Evolutionary conservation across 1,140 invertebrate genomes (phyloP), one percentile per base, ranked within the genome.

Genomic region (Drosophila neocordata): DNA sequence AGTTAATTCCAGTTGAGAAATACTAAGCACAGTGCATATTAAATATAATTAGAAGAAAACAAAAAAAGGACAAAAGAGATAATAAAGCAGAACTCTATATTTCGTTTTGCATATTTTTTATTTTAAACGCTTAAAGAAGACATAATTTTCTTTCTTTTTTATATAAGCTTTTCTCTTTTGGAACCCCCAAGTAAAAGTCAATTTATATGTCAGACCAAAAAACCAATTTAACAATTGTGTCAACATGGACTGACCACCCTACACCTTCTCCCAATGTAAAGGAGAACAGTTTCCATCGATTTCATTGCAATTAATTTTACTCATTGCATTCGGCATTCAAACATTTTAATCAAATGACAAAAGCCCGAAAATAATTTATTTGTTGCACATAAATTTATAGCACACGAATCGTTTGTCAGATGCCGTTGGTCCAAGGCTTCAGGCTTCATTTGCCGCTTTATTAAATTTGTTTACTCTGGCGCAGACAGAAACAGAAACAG

Each of bases 301-400:
- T 1, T 65, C 52, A 20, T 34, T 65, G 55, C 73, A 78, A 85
- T 85, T 69, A 67, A 67, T 85, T 80, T 79, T 4, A 8, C 41
- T 41, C 65, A 78, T 64, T 61, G 66, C 35, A n/a, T 44, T 9
- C 12, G 38, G 48, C 71, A 56, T 56, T 60, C 56, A 64, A 82
- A 87, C 76, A 88, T 79, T 88, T 82, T 82, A 87, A 88, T 88
- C 82, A 88, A 87, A 88, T 88, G 78, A 88, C 78, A 79, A 71
- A 73, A 48, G 18, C 41, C 66, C 52, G 61, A 76, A 79, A 71
- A 79, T 88, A 87, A 87, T 88, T 87, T 82, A 87, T 87, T 87
- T 73, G 71, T 64, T 72, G 71, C 63, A 70, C 66, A 79, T 76
- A 79, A 56, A 87, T 74, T 87, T 71, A 81, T 64, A 62, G 65